phyloP scores from a whole-genome alignment of 1,140 invertebrate species.

The Magallana gigas region DNA sequence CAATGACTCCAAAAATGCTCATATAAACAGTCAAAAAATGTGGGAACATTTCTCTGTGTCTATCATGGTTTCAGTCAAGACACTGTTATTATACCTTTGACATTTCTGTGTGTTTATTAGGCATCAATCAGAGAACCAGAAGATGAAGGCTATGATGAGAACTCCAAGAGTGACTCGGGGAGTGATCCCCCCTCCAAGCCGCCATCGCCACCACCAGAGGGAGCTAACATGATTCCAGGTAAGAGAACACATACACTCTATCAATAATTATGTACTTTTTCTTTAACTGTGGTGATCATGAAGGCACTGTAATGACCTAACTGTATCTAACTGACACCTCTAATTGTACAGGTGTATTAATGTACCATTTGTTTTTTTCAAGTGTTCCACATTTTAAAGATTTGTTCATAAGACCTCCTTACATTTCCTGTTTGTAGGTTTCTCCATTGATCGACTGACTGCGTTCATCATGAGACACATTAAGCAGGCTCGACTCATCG shows the following conservation, averaged over 20 bases:
- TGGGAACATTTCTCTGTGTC: no score
- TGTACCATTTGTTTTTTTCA: no score
- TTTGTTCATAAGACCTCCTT: no score
- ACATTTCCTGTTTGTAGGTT: conserved; percentile 53
- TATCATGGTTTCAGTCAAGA: no score
- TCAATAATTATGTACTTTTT: no score
- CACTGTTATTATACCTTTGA: not conserved
- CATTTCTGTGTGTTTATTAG: not conserved
- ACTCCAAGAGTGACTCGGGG: conserved; percentile 57
- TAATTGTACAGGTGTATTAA: no score
- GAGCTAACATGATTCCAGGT: conserved; percentile 64
- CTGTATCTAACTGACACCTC: no score
- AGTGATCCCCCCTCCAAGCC: conserved; percentile 47
- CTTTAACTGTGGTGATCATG: no score
- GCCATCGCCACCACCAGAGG: conserved; percentile 46
- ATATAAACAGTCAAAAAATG: no score
- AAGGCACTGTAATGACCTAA: no score
- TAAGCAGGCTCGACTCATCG: conserved; percentile 80
- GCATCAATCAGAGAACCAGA: conserved; percentile 44
- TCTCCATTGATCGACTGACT: conserved; percentile 77
- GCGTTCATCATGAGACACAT: conserved; percentile 82
- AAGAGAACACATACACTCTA: not conserved
- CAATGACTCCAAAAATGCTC: no score
- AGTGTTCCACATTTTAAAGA: no score
- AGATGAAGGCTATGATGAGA: conserved; percentile 74